phyloP scores from a whole-genome alignment of 1,140 invertebrate genomes.

The Drosophila murphyi region DNA sequence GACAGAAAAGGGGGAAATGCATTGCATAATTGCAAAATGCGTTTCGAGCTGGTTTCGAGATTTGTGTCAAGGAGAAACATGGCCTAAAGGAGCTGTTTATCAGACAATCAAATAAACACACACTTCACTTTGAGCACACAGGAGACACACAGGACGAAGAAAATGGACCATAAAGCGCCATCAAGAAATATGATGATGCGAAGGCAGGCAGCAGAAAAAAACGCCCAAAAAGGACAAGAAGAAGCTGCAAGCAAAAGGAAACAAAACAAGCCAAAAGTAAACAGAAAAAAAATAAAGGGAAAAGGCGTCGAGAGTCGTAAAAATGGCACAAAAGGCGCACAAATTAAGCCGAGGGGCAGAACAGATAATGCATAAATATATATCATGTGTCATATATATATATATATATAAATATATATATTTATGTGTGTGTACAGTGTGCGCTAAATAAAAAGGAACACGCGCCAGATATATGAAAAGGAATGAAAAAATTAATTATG shows the following conservation, averaged over 20 bases:
- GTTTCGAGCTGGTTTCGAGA: constrained; percentile 4
- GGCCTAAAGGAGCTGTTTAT: constrained; percentile 71
- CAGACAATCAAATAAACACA: constrained; percentile 82
- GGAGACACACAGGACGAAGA: constrained; percentile 22
- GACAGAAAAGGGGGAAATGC: not conserved
- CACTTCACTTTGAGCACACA: constrained; percentile 46
- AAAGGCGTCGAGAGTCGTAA: constrained; percentile 76
- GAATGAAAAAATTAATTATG: no score
- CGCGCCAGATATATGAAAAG: no score
- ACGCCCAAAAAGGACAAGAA: not conserved
- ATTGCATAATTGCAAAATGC: not conserved
- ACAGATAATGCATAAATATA: constrained; percentile 39
- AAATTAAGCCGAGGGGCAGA: constrained; percentile 60
- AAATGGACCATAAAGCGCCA: constrained; percentile 61
- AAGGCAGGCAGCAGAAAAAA: not conserved
- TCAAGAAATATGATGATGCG: constrained; percentile 39
- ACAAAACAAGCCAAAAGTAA: constrained; percentile 35
- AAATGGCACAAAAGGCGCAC: constrained; percentile 70
- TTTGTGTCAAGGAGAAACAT: constrained; percentile 28
- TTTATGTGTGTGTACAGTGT: constrained; percentile 9
- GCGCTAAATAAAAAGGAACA: not conserved
- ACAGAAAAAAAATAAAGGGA: constrained; percentile 38
- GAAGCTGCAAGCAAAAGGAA: constrained; percentile 21
- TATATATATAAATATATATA: constrained; percentile 30
- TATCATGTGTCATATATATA: constrained; percentile 3